phyloP scores from a whole-genome alignment of 2,797 vertebrate genomes.

The Lagorchestes hirsutus region DNA sequence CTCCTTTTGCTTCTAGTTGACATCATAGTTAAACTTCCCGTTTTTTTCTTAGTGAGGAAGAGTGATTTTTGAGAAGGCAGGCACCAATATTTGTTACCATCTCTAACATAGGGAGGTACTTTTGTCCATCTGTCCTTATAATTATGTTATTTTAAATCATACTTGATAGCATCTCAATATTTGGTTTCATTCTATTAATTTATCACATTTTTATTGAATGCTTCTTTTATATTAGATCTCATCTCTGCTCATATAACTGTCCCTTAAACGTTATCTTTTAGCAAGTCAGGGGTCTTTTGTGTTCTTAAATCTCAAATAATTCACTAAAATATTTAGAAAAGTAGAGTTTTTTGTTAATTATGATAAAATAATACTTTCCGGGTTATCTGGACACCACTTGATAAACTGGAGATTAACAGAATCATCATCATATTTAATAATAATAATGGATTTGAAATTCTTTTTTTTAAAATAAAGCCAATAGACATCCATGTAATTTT shows the following conservation, averaged over 20 bases:
- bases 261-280: not conserved
- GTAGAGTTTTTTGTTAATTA: conserved; percentile 35
- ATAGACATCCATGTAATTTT: conserved; percentile 25
- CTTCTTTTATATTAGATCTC: not conserved
- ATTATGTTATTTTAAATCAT: not conserved
- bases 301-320: not conserved
- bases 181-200: not conserved
- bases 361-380: conserved; percentile 15
- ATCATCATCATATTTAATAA: conserved; percentile 32
- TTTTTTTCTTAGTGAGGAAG: not conserved
- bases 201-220: not conserved
- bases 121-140: conserved; percentile 40
- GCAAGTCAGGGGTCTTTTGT: not conserved
- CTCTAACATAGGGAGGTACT: not conserved
- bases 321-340: not conserved
- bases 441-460: conserved; percentile 47
- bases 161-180: not conserved
- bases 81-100: not conserved
- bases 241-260: not conserved
- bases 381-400: not conserved
- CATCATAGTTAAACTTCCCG: not conserved
- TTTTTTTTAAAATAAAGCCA: conserved; percentile 66
- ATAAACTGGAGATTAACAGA: conserved; percentile 5
- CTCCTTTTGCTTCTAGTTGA: conserved; percentile 13
- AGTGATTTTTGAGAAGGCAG: not conserved